Base-by-base conservation (phyloP, 1,140 invertebrate species). In the Drosophila jambulina region DNA sequence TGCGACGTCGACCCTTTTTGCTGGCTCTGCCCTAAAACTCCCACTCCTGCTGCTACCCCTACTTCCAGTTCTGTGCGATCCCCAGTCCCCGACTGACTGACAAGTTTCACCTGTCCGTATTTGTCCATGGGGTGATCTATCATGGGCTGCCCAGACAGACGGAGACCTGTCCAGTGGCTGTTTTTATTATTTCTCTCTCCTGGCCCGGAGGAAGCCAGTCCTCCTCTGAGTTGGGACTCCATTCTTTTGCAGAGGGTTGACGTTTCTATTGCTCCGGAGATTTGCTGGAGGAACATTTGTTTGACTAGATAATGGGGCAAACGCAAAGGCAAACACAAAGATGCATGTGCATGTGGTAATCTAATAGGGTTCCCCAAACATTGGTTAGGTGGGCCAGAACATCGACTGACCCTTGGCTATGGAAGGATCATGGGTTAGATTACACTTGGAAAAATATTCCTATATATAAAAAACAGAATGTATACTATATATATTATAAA, bases 51-150 rank as follows among this genome's bases (percentile, higher is more conserved):
- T 23, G 0, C 32, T 38, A 54, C 32, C 51, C 51, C 51, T 54
- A 54, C 32, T 36, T 1, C 32, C 51, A 54, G 32, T 23, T 23
- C 51, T 36, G 8, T 54, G 46, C 60, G 17, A 68, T 48, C 46
- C 67, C 65, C 65, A 17, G 46, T 15, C 40, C 45, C 40, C 36
- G 48, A 54, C 75, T 83, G 84, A 81, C 84, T 90, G 85, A 90
- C 85, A 90, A 90, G 85, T 90, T 90, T 90, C 85, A 90, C 85
- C 85, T 90, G 85, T 90, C 85, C 53, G 85, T 90, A 82, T 90
- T 90, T 90, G 81, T 90, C 85, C 80, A 85, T 78, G 85, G 85
- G 81, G 85, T 90, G 85, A 90, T 90, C 85, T 90, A 90, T 90
- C 85, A 90, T 69, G 56, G 60, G 40, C 62, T 54, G 56, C 70